phyloP scores from a whole-genome alignment of 2,888 invertebrate species.

The Heliconius charithonia region DNA sequence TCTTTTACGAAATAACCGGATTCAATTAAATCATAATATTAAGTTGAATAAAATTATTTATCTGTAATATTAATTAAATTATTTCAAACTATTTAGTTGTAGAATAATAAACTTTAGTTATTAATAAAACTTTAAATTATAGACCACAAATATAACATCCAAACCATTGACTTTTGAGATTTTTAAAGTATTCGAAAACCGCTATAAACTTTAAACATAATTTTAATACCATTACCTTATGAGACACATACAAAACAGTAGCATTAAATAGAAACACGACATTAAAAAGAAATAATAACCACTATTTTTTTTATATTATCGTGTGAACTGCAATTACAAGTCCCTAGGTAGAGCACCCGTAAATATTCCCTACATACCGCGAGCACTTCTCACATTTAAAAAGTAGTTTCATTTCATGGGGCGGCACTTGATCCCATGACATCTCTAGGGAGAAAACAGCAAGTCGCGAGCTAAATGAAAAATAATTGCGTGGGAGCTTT shows the following conservation, averaged over 20 bases:
- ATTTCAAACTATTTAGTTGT: background rate
- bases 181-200: too few relatives aligned
- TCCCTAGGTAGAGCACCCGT: conserved; percentile 57
- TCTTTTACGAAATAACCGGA: conserved; percentile 49
- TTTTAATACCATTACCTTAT: background rate
- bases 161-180: too few relatives aligned
- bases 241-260: background rate
- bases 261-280: background rate
- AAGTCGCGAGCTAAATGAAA: conserved; percentile 78
- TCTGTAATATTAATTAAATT: background rate
- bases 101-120: background rate
- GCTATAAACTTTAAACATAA: background rate
- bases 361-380: conserved; percentile 55
- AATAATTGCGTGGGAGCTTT: conserved; percentile 69
- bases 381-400: conserved; percentile 76
- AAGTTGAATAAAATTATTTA: background rate
- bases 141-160: background rate
- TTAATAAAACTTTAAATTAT: background rate
- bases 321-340: conserved; percentile 66
- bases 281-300: background rate
- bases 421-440: conserved; percentile 69
- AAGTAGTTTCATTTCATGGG: conserved; percentile 65
- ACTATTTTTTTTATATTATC: conserved; percentile 45
- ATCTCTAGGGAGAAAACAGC: conserved; percentile 67
- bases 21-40: conserved; percentile 9